Evolutionary conservation across 2,888 invertebrate genomes (phyloP).

Genomic region (Dione juno): DNA sequence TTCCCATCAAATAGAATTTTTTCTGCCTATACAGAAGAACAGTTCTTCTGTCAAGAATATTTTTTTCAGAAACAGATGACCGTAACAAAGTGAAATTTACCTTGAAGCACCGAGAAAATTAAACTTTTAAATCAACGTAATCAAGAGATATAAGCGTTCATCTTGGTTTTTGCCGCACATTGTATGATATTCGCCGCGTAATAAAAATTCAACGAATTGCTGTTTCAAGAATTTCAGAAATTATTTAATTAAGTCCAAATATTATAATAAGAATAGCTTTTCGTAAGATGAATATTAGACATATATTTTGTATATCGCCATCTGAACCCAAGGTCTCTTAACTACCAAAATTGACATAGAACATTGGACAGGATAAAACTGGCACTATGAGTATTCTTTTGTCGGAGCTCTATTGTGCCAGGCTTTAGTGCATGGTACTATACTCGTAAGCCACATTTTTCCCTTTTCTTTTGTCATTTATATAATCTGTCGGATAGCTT

Average conservation of each 20-base stretch:
- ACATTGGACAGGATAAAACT: constrained; percentile 38
- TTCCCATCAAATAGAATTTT: no score
- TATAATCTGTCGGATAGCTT: constrained; percentile 19
- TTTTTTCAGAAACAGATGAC: no score
- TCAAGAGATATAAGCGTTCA: no score
- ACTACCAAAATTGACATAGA: constrained; percentile 29
- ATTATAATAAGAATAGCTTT: background rate
- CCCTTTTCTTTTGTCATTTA: constrained; percentile 26
- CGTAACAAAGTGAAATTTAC: no score
- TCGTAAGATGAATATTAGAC: background rate
- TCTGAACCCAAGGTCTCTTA: constrained; percentile 14
- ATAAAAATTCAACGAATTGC: no score
- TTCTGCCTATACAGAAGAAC: no score
- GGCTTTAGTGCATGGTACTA: constrained; percentile 38
- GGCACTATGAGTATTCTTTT: constrained; percentile 37
- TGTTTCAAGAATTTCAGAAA: no score
- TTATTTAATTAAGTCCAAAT: background rate
- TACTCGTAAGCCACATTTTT: constrained; percentile 34
- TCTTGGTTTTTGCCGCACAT: no score
- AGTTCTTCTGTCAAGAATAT: no score
- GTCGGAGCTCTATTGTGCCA: constrained; percentile 36
- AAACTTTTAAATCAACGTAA: no score
- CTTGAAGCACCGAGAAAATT: no score
- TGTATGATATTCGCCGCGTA: no score
- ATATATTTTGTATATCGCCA: constrained; percentile 10